Base-by-base conservation (phyloP, 2,888 invertebrate species). In the Leucozona laternaria region DNA sequence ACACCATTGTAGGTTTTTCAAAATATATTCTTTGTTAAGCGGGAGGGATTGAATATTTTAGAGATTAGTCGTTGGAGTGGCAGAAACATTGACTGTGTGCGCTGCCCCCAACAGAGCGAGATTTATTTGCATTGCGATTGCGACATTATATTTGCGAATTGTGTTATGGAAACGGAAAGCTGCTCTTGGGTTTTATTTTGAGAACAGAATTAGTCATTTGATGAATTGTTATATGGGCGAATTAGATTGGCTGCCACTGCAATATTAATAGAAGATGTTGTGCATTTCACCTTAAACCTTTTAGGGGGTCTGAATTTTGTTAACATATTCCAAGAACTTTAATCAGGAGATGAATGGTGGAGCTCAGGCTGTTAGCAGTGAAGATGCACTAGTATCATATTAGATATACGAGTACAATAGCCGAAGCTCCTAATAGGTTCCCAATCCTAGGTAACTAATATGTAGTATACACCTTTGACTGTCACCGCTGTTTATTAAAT, bases 121-220 rank as follows among this genome's bases (percentile, higher is more conserved):
- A 85, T 85, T 85, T 80, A 80, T 85, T 76, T 80, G 68, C 53
- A 37, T 60, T 77, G 80, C 28, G 76, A 80, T n/a, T n/a, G n/a
- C 76, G 43, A 34, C 48, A 34, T 20, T 48, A 50, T 75, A 64
- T 48, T 43, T 75, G 64, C 70, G 66, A 79, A 79, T 75, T 71
- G 58, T 75, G 75, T 40, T 53, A 53, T 50, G 20, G 17, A 31
- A 66, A 20, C 31, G 64, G 66, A 40, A 60, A 60, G 22, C 37
- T 57, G 37, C 4, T 10, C 34, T 13, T 37, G 28, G 25, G 2
- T 34, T 77, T 37, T 70, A 40, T 55, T 48, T 79, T 50, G n/a
- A 60, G 68, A 34, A 53, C 43, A 20, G 79, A 79, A 80, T 84
- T 80, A 84, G 80, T 80, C 84, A 84, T 50, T 50, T 71, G 71